Evolutionary conservation across 2,888 invertebrate species (phyloP).

Genomic region (Aphidius colemani): DNA sequence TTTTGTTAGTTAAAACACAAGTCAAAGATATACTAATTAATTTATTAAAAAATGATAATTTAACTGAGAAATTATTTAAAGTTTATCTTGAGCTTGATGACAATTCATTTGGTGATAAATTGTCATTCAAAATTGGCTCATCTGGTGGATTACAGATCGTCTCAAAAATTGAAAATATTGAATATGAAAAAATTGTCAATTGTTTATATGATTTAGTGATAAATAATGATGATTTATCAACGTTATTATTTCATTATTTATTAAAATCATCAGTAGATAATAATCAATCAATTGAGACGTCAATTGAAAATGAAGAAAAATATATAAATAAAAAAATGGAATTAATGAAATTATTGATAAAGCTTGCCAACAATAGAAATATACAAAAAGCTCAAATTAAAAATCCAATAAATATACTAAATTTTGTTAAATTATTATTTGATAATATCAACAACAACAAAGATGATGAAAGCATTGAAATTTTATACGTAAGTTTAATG

Average conservation of each 20-base stretch:
- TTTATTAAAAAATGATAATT: conserved; percentile 39
- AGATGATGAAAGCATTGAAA: conserved; percentile 41
- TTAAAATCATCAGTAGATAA: conserved; percentile 44
- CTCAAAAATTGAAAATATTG: conserved; percentile 38
- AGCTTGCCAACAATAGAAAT: conserved; percentile 47
- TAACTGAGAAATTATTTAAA: conserved; percentile 41
- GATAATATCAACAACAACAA: conserved; percentile 25
- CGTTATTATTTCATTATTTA: conserved; percentile 57
- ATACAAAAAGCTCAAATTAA: conserved; percentile 53
- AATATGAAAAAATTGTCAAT: conserved; percentile 49
- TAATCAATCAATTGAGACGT: conserved; percentile 27
- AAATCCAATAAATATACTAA: conserved; percentile 53
- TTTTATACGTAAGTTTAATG: conserved; percentile 55
- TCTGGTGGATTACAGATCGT: conserved; percentile 46
- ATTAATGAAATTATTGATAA: conserved; percentile 51
- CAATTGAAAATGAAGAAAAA: conserved; percentile 23
- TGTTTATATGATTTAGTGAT: conserved; percentile 52
- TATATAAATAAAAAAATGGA: conserved; percentile 47
- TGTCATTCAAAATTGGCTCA: conserved; percentile 45
- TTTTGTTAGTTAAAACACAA: conserved; percentile 41
- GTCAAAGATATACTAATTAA: conserved; percentile 42
- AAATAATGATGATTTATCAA: conserved; percentile 44
- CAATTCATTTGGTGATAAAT: conserved; percentile 45
- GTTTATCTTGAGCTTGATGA: conserved; percentile 42
- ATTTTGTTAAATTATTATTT: conserved; percentile 54